A percentile compares a stretch with the other conserved stretches of the same genome.
Conservation (phyloP, 2,888 invertebrate genomes). For the Rhopalosiphum nymphaeae region DNA sequence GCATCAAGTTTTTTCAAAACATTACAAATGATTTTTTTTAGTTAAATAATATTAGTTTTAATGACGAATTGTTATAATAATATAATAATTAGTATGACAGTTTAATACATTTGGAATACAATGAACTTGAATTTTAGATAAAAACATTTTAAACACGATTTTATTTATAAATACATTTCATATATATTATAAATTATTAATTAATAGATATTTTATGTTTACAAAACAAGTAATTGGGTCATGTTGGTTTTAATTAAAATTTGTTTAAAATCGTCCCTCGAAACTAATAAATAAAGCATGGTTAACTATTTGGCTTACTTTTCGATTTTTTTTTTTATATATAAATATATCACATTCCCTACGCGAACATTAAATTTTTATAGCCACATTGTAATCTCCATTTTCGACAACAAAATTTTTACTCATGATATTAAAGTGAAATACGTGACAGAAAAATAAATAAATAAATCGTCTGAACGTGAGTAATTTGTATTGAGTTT, state of each 20-base stretch:
- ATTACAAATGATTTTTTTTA: not conserved
- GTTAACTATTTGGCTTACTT: conserved; percentile 20
- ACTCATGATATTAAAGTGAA: not conserved
- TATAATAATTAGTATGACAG: not conserved
- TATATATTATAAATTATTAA: not conserved
- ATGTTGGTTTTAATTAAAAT: not conserved
- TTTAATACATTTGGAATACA: not conserved
- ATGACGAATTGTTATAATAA: not conserved
- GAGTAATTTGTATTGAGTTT: not conserved
- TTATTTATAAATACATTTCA: not conserved
- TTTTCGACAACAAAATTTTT: conserved; percentile 7
- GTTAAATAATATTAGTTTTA: not conserved
- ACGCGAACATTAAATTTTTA: not conserved
- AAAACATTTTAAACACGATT: not conserved
- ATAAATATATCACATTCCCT: not conserved
- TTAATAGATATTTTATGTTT: not conserved
- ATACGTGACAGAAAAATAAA: conserved; percentile 2
- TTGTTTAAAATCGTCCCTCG: not conserved
- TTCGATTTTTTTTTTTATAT: not conserved
- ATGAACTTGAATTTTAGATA: not conserved
- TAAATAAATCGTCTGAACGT: not conserved
- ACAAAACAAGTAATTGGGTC: not conserved
- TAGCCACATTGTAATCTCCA: conserved; percentile 8
- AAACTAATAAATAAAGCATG: conserved; percentile 12
- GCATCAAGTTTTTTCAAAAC: not conserved